Evolutionary conservation across 53 echinoderm and acorn worm genomes (phyloP).

Genomic region (Crossaster papposus): DNA sequence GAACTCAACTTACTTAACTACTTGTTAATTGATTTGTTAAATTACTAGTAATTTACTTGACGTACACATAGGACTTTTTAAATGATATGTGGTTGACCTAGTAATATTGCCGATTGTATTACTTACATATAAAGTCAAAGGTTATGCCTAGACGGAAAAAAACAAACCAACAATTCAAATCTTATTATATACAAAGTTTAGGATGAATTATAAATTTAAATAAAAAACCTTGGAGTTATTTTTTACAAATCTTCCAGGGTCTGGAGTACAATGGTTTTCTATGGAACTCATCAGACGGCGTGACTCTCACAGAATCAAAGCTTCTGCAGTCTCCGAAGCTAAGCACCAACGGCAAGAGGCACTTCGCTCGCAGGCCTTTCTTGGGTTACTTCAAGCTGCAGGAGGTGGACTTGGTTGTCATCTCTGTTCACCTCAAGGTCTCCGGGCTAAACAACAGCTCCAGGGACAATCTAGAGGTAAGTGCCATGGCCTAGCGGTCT

Average conservation of each 20-base stretch:
- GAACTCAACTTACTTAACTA: too few relatives aligned
- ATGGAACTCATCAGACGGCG: conserved; percentile 74
- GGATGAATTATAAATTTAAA: too few relatives aligned
- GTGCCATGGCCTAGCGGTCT: too few relatives aligned
- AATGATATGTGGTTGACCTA: too few relatives aligned
- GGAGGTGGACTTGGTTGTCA: conserved; percentile 60
- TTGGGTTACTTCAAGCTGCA: conserved; percentile 61
- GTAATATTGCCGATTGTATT: too few relatives aligned
- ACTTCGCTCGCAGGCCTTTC: conserved; percentile 61
- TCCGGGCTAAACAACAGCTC: conserved; percentile 43
- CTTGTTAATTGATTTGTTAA: too few relatives aligned
- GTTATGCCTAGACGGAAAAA: too few relatives aligned
- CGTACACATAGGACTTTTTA: too few relatives aligned
- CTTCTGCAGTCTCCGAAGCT: conserved; percentile 54
- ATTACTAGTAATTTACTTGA: too few relatives aligned
- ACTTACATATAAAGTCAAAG: too few relatives aligned
- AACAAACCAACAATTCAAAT: too few relatives aligned
- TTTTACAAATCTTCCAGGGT: conserved; percentile 43
- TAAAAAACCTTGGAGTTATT: background rate
- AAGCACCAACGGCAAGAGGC: conserved; percentile 17
- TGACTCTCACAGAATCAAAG: conserved; percentile 60
- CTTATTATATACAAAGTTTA: background rate
- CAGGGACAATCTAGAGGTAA: conserved; percentile 54
- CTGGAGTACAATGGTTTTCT: conserved; percentile 73
- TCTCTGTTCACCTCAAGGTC: conserved; percentile 62